Percentiles rank a stretch among this genome's conserved stretches.
Conservation (phyloP, 2,113 vertebrate genomes). For the Tenrec ecaudatus region DNA sequence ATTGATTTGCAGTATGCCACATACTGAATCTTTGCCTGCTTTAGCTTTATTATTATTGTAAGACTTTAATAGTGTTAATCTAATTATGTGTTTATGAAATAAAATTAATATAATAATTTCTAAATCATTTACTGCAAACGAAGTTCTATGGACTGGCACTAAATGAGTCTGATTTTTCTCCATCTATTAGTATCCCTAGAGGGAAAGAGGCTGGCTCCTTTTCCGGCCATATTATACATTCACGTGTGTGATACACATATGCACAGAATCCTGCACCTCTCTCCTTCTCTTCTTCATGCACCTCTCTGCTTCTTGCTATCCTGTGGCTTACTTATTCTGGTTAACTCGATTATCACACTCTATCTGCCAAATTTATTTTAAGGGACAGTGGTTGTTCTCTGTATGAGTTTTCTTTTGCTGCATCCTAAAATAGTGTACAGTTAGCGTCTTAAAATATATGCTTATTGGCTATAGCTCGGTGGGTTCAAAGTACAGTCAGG, state of each 20-base stretch:
- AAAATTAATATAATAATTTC: neutral
- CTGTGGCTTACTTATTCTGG: neutral
- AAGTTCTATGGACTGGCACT: neutral
- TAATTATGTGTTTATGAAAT: neutral
- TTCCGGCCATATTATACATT: neutral
- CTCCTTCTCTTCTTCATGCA: neutral
- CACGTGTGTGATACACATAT: neutral
- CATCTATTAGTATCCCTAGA: too few relatives aligned
- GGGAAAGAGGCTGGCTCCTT: neutral
- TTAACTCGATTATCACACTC: neutral
- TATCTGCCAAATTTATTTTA: slow-evolving; percentile 47
- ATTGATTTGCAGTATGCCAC: neutral
- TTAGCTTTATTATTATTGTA: neutral
- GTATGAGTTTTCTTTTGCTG: slow-evolving; percentile 22
- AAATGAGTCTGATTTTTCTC: neutral
- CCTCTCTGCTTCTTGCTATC: neutral
- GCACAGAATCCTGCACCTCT: neutral
- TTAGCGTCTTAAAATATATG: neutral
- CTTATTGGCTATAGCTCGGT: neutral
- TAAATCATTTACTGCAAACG: neutral
- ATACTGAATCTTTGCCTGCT: neutral
- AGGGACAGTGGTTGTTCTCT: neutral
- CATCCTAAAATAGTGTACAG: neutral
- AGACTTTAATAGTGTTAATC: neutral
- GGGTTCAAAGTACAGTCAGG: neutral